phyloP scores from a whole-genome alignment of 2,888 invertebrate species.

The Catocala fraxini region DNA sequence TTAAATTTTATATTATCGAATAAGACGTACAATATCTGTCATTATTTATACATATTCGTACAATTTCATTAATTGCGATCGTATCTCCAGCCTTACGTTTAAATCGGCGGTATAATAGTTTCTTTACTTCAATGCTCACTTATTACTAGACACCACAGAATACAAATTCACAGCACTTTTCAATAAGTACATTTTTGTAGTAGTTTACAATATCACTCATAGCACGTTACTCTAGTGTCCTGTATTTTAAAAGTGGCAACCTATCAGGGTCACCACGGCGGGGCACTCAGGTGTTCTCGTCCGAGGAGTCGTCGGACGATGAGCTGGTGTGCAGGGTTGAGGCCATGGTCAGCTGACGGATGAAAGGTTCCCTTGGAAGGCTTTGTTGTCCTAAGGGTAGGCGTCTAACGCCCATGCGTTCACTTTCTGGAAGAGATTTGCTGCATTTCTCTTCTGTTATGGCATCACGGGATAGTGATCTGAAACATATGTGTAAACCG shows the following conservation, averaged over 20 bases:
- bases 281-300: constrained; percentile 84
- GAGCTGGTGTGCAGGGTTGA: constrained; percentile 89
- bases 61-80: constrained; percentile 6
- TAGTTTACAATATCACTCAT: constrained; percentile 21
- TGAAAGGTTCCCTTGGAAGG: constrained; percentile 88
- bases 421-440: constrained; percentile 89
- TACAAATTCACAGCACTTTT: constrained; percentile 68
- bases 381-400: constrained; percentile 86
- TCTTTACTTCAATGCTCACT: constrained; percentile 21
- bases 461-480: constrained; percentile 89
- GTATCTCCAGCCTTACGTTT: constrained; percentile 17
- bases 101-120: constrained; percentile 15
- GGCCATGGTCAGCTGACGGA: constrained; percentile 88
- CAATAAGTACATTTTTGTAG: constrained; percentile 43
- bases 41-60: constrained; percentile 1
- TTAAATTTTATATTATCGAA: not conserved
- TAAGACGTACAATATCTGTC: not conserved
- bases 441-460: constrained; percentile 91
- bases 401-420: constrained; percentile 82
- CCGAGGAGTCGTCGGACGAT: constrained; percentile 86
- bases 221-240: constrained; percentile 71
- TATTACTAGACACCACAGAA: constrained; percentile 57
- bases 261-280: constrained; percentile 83
- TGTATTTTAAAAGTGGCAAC: constrained; percentile 84
- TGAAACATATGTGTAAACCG: constrained; percentile 56